phyloP scores from a whole-genome alignment of 1,140 invertebrate species.

The Neodiprion pinetum region DNA sequence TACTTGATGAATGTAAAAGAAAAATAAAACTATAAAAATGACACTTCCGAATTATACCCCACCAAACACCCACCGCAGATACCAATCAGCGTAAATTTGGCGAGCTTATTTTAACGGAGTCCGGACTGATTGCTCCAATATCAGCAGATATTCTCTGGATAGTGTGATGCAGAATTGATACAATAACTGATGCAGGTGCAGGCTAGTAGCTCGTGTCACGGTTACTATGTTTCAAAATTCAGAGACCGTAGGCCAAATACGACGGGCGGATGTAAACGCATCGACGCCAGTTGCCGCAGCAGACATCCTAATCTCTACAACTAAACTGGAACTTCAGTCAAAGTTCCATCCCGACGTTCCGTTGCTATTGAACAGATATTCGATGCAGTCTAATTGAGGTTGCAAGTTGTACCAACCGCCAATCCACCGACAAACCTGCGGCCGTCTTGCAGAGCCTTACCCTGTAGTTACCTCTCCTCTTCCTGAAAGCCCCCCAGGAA shows the following conservation, averaged over 20 bases:
- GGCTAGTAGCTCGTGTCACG: neutral
- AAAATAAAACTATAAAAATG: no score
- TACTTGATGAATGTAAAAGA: no score
- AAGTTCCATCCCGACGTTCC: neutral
- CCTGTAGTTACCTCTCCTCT: no score
- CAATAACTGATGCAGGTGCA: neutral
- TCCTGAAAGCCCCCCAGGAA: no score
- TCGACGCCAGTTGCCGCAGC: neutral
- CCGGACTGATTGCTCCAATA: neutral
- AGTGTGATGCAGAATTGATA: neutral
- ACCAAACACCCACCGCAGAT: neutral
- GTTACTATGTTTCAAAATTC: neutral
- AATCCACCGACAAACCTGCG: conserved; percentile 1
- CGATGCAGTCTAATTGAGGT: neutral
- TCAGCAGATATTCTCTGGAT: neutral
- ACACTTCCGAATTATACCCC: no score
- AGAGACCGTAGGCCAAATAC: neutral
- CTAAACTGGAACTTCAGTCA: neutral
- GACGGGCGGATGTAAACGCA: neutral
- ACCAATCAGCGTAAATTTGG: neutral
- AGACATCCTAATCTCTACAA: neutral
- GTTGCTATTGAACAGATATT: neutral
- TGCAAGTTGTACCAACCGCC: neutral
- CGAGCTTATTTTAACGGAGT: neutral
- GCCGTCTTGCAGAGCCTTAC: no score